Evolutionary conservation across 1,140 invertebrate species (phyloP).

Genomic region (Achatina immaculata): DNA sequence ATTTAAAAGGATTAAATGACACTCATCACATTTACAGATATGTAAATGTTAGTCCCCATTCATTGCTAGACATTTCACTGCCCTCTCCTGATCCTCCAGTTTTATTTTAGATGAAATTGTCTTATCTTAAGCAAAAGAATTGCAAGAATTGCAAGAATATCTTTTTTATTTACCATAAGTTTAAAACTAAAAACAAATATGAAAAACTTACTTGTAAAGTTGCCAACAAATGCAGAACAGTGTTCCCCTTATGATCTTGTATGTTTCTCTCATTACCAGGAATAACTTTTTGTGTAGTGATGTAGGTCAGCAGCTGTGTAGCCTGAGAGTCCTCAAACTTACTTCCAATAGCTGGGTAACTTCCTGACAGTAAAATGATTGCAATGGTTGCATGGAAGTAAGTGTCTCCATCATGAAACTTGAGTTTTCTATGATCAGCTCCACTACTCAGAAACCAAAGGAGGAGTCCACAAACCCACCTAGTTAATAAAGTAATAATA

Average conservation of each 20-base stretch:
- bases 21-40: too few relatives aligned
- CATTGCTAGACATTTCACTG: too few relatives aligned
- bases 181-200: too few relatives aligned
- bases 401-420: constrained; percentile 45
- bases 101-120: too few relatives aligned
- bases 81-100: too few relatives aligned
- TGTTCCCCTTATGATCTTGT: constrained; percentile 52
- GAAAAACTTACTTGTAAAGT: constrained; percentile 14
- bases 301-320: constrained; percentile 31
- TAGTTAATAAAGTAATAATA: constrained; percentile 25
- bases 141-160: too few relatives aligned
- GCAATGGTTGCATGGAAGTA: constrained; percentile 53
- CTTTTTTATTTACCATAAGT: too few relatives aligned
- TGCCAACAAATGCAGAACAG: constrained; percentile 46
- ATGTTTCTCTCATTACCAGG: constrained; percentile 42
- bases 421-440: constrained; percentile 47
- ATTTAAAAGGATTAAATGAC: too few relatives aligned
- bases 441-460: constrained; percentile 46
- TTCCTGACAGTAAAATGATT: constrained; percentile 40
- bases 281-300: constrained; percentile 37
- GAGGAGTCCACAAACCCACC: constrained; percentile 43
- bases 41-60: too few relatives aligned
- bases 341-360: constrained; percentile 18
- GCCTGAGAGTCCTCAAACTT: not conserved
- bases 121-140: too few relatives aligned